Percentiles rank a stretch among this genome's conserved stretches.
Evolutionary conservation across 2,888 invertebrate species (phyloP).

Genomic region (Cynaeus angustus): DNA sequence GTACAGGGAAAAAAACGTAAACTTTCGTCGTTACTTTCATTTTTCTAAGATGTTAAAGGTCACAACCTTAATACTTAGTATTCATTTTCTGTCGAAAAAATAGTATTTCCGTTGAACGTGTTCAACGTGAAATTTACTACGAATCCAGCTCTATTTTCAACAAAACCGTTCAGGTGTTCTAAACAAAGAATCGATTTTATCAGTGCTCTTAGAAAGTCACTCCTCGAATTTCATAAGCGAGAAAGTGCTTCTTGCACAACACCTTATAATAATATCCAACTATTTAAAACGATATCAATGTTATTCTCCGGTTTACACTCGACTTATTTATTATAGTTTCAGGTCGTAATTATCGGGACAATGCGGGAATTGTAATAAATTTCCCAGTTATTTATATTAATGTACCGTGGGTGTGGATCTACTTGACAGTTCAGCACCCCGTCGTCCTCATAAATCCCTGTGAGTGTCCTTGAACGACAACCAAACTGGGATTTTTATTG

Average conservation of each 20-base stretch:
- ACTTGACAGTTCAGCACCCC: constrained; percentile 18
- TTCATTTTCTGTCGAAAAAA: too few species aligned
- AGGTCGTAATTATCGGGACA: constrained; percentile 57
- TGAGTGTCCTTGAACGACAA: constrained; percentile 20
- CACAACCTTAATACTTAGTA: too few species aligned
- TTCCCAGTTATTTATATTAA: constrained; percentile 41
- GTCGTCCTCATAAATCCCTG: constrained; percentile 26
- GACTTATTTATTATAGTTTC: constrained; percentile 58
- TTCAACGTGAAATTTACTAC: too few species aligned
- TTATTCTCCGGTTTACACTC: constrained; percentile 54
- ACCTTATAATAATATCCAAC: constrained; percentile 56
- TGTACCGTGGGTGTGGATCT: constrained; percentile 40
- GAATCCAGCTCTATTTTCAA: constrained; percentile 22
- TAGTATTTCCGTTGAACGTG: too few species aligned
- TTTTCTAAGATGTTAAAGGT: too few species aligned
- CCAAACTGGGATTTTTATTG: constrained; percentile 4
- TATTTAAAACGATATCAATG: constrained; percentile 58
- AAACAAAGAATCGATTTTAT: constrained; percentile 45
- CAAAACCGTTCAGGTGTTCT: constrained; percentile 7
- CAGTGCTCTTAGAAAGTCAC: constrained; percentile 57
- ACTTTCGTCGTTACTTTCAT: too few species aligned
- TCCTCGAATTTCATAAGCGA: constrained; percentile 58
- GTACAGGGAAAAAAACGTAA: too few species aligned
- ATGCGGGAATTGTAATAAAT: constrained; percentile 42
- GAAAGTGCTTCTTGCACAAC: constrained; percentile 60